Percentiles rank a stretch among this genome's conserved stretches.
phyloP scores from a whole-genome alignment of 2,113 vertebrate species.

The Campylomormyrus numenius region DNA sequence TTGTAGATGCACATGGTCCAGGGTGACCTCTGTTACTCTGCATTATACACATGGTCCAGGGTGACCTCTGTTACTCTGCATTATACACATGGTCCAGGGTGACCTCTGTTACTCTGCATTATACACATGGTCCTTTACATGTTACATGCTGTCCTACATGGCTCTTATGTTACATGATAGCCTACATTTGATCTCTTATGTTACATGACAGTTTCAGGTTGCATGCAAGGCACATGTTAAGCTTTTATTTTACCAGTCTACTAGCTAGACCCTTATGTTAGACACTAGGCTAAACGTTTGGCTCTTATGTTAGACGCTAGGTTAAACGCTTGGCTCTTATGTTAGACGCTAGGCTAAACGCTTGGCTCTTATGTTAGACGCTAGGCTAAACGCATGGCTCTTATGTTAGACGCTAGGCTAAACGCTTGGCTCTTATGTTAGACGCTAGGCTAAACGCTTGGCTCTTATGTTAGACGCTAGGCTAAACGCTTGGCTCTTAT shows the following conservation, averaged over 20 bases:
- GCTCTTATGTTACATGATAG: neutral
- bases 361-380: neutral
- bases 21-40: neutral
- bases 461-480: neutral
- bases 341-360: neutral
- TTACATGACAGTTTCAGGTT: neutral
- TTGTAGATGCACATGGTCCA: neutral
- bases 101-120: neutral
- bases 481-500: neutral
- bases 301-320: neutral
- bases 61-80: neutral
- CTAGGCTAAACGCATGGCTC: neutral
- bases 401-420: neutral
- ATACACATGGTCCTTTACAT: neutral
- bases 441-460: neutral
- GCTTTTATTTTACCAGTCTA: neutral
- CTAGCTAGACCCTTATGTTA: neutral
- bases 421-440: neutral
- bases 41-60: neutral
- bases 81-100: neutral
- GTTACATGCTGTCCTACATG: neutral
- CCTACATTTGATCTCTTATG: too few relatives aligned
- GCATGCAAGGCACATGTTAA: neutral
- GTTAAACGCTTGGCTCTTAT: neutral
- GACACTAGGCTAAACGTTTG: neutral